Evolutionary conservation across 2,797 vertebrate genomes (phyloP), one percentile per base, ranked within the genome.

Genomic region (Epinephelus malabaricus): DNA sequence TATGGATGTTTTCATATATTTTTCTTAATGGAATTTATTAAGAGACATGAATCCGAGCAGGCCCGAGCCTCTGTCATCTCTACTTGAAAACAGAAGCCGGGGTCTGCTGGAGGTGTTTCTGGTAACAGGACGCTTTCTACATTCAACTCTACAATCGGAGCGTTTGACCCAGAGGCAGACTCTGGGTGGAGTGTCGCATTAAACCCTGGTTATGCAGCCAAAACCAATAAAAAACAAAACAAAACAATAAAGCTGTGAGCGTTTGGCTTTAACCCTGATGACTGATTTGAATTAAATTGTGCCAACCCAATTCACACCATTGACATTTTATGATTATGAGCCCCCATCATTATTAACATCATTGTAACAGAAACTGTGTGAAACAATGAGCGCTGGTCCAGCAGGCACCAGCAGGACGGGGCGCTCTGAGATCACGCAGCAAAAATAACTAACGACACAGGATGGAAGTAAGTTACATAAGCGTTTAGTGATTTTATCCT

Each of bases 341-440:
- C 45, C 15, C 25, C 46, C 51, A 63, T 73, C 73, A 62, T 83
- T 83, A 86, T 82, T 79, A 80, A 77, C 83, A 70, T 19, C 76
- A 84, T 75, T 81, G 83, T 82, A 40, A 34, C 53, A 51, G 46
- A 58, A 58, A 54, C 40, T 3, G 68, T 19, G 76, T 61, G 47
- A 68, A 88, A 90, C 88, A 86, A 89, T 86, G 82, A 69, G 74
- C 27, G 40, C 0, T 23, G 51, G 65, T 65, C 23, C 23, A 18
- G 49, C 69, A 74, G 91, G 88, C 86, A 78, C 90, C 88, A 2
- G 66, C 55, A 15, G 60, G 88, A 81, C 79, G 73, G 83, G 83
- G 72, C 70, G 18, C 55, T 78, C 71, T 49, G 15, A 70, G 38
- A 62, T 75, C 79, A 83, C 19, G 76, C 10, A 54, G 82, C 15